Conservation (phyloP, 2,113 vertebrate species). For the Mirounga angustirostris region DNA sequence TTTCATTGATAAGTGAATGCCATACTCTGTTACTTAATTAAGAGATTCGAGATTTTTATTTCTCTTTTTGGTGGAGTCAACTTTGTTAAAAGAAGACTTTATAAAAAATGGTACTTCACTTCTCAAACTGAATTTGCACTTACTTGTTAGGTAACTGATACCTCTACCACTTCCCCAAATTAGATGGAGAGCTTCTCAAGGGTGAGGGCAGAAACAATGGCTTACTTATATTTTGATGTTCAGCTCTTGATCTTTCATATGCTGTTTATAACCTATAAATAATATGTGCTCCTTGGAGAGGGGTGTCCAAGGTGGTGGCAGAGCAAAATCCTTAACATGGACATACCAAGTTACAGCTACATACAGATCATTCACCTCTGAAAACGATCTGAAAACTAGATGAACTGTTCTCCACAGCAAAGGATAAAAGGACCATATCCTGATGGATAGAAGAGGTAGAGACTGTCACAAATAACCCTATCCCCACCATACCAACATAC, state of each 20-base stretch:
- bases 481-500: neutral
- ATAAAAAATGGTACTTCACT: neutral
- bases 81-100: neutral
- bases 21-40: neutral
- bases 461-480: neutral
- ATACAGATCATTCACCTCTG: neutral
- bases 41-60: neutral
- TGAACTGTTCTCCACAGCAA: neutral
- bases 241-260: neutral
- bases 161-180: neutral
- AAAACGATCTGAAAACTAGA: neutral
- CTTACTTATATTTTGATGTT: constrained; percentile 2
- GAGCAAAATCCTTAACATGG: neutral
- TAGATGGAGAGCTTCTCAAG: neutral
- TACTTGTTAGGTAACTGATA: neutral
- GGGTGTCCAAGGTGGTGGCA: neutral
- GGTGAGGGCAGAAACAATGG: neutral
- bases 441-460: neutral
- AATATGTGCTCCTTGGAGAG: neutral
- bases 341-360: neutral
- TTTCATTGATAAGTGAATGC: neutral
- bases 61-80: neutral
- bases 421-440: neutral
- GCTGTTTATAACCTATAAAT: neutral
- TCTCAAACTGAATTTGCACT: neutral